These are phyloP conservation scores for Tragelaphus oryx DNA, from an alignment of 2,797 vertebrate species.

Conservation along the genomic window DNA sequence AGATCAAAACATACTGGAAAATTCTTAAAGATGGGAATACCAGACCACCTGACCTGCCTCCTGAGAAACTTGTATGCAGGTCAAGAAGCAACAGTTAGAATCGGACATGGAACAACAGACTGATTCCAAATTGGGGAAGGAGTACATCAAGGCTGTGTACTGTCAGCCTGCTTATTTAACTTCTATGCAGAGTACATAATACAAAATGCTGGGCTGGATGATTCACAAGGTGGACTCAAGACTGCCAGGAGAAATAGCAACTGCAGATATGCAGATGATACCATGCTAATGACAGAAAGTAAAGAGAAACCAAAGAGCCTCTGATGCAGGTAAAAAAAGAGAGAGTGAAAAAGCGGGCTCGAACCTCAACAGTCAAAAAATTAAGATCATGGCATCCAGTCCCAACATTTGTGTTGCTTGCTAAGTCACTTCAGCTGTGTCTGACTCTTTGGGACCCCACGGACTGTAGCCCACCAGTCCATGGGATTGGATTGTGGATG, in stretches of 20 bases:
- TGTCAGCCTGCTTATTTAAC: neutral
- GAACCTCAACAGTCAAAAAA: neutral
- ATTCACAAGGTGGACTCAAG: neutral
- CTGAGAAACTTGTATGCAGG: neutral
- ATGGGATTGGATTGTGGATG: neutral
- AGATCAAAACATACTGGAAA: neutral
- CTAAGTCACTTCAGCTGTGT: neutral
- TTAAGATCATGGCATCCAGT: neutral
- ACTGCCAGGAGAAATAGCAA: neutral
- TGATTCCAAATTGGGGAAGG: neutral
- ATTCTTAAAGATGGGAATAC: neutral
- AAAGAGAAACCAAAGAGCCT: neutral
- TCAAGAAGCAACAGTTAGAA: neutral
- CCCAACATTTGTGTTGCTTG: neutral
- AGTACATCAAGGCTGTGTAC: neutral
- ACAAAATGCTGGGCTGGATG: neutral
- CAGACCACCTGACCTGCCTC: neutral
- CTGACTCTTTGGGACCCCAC: neutral
- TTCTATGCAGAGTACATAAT: neutral
- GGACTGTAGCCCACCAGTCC: neutral
- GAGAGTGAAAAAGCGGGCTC: neutral
- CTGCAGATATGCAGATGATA: neutral
- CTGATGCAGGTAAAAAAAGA: neutral
- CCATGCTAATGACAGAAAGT: neutral
- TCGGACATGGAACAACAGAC: fast-evolving